phyloP scores from a whole-genome alignment of 2,888 invertebrate genomes.

The Parnassius orleans region DNA sequence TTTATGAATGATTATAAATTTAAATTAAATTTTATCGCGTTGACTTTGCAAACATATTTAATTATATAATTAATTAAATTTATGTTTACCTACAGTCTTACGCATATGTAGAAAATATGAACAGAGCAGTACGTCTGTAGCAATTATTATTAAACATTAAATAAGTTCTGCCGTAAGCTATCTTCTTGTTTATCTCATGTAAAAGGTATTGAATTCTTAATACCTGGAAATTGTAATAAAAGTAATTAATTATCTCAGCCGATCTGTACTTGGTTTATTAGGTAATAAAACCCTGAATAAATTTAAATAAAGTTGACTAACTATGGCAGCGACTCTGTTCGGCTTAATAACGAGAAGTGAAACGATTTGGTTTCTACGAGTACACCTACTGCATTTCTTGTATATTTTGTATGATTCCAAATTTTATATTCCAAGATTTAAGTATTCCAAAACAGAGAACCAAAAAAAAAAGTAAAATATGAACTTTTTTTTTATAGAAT shows the following conservation, averaged over 20 bases:
- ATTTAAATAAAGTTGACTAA: slow-evolving; percentile 23
- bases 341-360: not conserved
- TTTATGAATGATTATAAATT: slow-evolving; percentile 5
- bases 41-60: not conserved
- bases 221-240: slow-evolving; percentile 18
- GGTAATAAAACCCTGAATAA: slow-evolving; percentile 24
- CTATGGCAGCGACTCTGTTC: slow-evolving; percentile 10
- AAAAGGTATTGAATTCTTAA: not conserved
- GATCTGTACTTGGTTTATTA: slow-evolving; percentile 20
- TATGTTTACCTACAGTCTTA: too few species aligned
- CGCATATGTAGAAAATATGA: not conserved
- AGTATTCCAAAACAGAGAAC: too few species aligned
- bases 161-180: too few species aligned
- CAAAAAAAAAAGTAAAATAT: too few species aligned
- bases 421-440: too few species aligned
- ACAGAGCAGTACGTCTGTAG: not conserved
- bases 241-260: slow-evolving; percentile 17
- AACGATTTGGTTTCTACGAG: not conserved
- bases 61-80: too few species aligned
- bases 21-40: not conserved
- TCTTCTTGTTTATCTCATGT: not conserved
- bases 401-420: too few species aligned
- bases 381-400: too few species aligned
- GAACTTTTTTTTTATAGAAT: too few species aligned
- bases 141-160: too few species aligned